These are phyloP conservation scores for Drosophila pseudotakahashii DNA, from an alignment of 2,888 invertebrate genomes.

Conservation along the genomic window DNA sequence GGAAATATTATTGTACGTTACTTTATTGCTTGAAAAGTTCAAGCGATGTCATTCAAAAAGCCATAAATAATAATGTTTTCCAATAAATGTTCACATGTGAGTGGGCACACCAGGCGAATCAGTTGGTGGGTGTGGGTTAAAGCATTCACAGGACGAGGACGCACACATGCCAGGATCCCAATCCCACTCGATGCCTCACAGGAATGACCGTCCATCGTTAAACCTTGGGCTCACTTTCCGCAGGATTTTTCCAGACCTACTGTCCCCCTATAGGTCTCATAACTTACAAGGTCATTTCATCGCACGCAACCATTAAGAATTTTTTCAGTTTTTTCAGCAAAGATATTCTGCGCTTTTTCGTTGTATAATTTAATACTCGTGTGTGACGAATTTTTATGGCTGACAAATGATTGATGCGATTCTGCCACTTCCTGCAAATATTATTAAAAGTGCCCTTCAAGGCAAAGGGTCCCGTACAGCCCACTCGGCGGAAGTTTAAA, in stretches of 20 bases:
- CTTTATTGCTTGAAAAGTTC: constrained; percentile 80
- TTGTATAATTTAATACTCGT: constrained; percentile 70
- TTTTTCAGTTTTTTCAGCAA: constrained; percentile 38
- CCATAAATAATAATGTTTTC: constrained; percentile 83
- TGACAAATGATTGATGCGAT: constrained; percentile 80
- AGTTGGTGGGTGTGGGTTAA: constrained; percentile 11
- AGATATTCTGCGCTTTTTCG: constrained; percentile 40
- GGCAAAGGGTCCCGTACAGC: constrained; percentile 1
- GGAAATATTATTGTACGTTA: constrained; percentile 68
- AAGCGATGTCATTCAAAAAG: constrained; percentile 81
- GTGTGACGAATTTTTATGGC: constrained; percentile 81
- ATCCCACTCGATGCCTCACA: constrained; percentile 38
- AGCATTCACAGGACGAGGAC: constrained; percentile 32
- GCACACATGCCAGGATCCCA: constrained; percentile 21
- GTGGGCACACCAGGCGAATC: constrained; percentile 58
- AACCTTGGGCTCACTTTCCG: constrained; percentile 47
- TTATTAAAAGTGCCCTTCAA: constrained; percentile 64
- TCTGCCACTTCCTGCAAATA: constrained; percentile 74
- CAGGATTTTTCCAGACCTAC: constrained; percentile 41
- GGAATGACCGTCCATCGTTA: constrained; percentile 66
- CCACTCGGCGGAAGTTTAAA: constrained; percentile 51
- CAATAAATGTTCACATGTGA: constrained; percentile 83
- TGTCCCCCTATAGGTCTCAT: constrained; percentile 50
- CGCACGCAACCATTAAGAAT: constrained; percentile 71
- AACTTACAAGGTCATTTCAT: constrained; percentile 77